Percentiles rank a stretch among this genome's conserved stretches.
Evolutionary conservation across 2,888 invertebrate species (phyloP).

Genomic region (Drosophila atripex): DNA sequence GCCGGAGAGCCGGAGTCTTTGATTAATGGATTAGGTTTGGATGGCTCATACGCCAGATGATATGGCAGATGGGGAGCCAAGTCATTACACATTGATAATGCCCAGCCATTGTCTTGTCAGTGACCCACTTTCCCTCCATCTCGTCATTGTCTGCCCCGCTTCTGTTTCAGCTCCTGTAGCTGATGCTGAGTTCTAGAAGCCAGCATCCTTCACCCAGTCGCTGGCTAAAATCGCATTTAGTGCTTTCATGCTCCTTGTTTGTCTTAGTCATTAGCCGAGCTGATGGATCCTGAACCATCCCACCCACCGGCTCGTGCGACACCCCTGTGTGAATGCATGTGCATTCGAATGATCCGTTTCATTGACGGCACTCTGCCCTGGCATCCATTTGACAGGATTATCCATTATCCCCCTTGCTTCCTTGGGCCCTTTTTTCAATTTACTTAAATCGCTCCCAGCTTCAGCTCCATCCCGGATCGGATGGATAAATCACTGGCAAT

Average conservation of each 20-base stretch:
- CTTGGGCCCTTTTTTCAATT: conserved; percentile 49
- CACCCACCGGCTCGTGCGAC: background rate
- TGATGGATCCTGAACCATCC: conserved; percentile 22
- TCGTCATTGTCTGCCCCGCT: conserved; percentile 7
- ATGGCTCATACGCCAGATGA: conserved; percentile 49
- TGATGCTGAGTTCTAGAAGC: background rate
- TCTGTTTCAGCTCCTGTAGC: background rate
- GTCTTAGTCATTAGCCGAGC: conserved; percentile 57
- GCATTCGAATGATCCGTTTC: conserved; percentile 56
- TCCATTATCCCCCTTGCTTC: conserved; percentile 12
- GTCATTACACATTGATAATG: conserved; percentile 47
- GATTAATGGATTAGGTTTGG: conserved; percentile 43
- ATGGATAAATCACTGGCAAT: conserved; percentile 58
- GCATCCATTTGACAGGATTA: conserved; percentile 32
- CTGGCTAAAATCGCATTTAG: conserved; percentile 56
- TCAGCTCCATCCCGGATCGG: conserved; percentile 5
- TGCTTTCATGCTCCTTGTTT: conserved; percentile 37
- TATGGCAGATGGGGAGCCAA: conserved; percentile 10
- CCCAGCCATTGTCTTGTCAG: conserved; percentile 25
- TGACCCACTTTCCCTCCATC: conserved; percentile 24
- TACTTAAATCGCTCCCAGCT: conserved; percentile 59
- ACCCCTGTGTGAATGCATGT: conserved; percentile 32
- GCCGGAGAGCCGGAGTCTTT: conserved; percentile 19
- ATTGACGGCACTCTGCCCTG: conserved; percentile 47
- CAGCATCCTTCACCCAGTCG: conserved; percentile 20